Percentiles rank a stretch among this genome's conserved stretches.
These are phyloP conservation scores for Silurus glanis DNA, from an alignment of 2,113 vertebrate species.

Conservation along the genomic window DNA sequence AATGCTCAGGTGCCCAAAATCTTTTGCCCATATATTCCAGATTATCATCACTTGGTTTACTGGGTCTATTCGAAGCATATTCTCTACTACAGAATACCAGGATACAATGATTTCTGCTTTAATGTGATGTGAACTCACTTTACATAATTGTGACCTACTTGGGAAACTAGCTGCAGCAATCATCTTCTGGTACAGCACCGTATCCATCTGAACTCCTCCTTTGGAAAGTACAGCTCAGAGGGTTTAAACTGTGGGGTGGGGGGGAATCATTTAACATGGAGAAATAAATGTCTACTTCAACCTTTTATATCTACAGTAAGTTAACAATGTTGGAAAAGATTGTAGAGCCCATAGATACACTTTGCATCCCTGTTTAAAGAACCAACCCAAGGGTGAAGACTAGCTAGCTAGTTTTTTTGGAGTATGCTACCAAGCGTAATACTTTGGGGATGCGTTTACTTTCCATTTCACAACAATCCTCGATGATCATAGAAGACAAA, in stretches of 20 bases:
- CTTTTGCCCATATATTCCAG: too few species aligned
- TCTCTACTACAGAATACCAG: background rate
- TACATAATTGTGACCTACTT: background rate
- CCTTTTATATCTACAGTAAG: too few species aligned
- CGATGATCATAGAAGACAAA: too few species aligned
- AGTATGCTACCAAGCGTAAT: background rate
- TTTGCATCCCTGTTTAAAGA: too few species aligned
- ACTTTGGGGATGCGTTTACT: background rate
- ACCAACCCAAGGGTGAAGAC: too few species aligned
- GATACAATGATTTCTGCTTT: background rate
- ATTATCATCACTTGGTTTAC: too few species aligned
- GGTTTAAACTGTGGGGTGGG: background rate
- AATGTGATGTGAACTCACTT: background rate
- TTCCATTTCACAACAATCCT: too few species aligned
- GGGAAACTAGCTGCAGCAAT: background rate
- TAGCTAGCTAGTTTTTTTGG: background rate
- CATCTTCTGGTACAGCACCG: background rate
- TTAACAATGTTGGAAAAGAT: too few species aligned
- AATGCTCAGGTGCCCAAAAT: too few species aligned
- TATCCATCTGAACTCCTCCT: background rate
- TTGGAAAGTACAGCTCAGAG: background rate
- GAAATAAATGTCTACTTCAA: too few species aligned
- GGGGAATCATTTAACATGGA: background rate
- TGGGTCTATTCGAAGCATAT: too few species aligned
- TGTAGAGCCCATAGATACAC: too few species aligned